These are phyloP conservation scores for Enteromius afrohamiltoni DNA, from an alignment of 2,797 vertebrate species.

Conservation along the genomic window DNA sequence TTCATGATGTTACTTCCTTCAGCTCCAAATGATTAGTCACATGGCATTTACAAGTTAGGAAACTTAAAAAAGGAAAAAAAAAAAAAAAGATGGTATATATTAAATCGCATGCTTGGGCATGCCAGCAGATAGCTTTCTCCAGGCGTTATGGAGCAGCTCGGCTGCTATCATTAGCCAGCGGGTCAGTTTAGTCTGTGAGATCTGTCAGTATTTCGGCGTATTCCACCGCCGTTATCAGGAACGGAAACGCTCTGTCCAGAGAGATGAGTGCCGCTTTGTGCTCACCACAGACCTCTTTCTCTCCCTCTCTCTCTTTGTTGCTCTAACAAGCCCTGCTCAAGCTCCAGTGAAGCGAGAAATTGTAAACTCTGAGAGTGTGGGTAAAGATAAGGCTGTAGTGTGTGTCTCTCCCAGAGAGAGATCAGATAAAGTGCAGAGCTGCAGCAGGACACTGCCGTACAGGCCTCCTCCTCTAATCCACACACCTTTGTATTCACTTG, in stretches of 20 bases:
- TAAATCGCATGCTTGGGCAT: background rate
- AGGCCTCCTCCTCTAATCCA: slow-evolving; percentile 83
- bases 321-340: slow-evolving; percentile 96
- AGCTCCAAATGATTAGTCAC: background rate
- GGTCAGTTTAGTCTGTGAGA: slow-evolving; percentile 16
- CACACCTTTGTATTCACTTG: slow-evolving; percentile 84
- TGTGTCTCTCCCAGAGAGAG: slow-evolving; percentile 95
- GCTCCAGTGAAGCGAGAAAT: slow-evolving; percentile 99
- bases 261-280: slow-evolving; percentile 90
- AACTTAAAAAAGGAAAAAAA: background rate
- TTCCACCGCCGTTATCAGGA: slow-evolving; percentile 85
- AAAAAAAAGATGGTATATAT: background rate
- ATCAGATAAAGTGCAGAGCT: slow-evolving; percentile 95
- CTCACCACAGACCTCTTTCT: slow-evolving; percentile 80
- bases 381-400: slow-evolving; percentile 98
- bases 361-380: slow-evolving; percentile 98
- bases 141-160: background rate
- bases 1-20: background rate
- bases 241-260: slow-evolving; percentile 88
- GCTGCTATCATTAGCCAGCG: slow-evolving; percentile 24
- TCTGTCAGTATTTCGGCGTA: slow-evolving; percentile 64
- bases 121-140: slow-evolving; percentile 3
- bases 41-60: background rate
- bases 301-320: slow-evolving; percentile 83
- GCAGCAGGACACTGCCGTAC: slow-evolving; percentile 83